These are phyloP conservation scores for Acleris emargana DNA, from an alignment of 2,888 invertebrate species.

Conservation along the genomic window DNA sequence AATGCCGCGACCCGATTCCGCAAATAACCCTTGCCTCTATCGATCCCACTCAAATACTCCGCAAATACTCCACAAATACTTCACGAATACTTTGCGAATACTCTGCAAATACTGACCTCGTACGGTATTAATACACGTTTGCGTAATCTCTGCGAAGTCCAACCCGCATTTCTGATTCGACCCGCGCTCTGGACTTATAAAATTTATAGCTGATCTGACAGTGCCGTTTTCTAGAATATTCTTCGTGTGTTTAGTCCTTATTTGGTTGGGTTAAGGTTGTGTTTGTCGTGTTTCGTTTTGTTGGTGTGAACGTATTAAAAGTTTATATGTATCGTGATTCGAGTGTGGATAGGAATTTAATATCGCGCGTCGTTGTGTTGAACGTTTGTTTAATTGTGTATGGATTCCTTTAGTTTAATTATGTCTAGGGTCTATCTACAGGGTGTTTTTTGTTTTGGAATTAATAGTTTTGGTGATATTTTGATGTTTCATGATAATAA, in stretches of 20 bases:
- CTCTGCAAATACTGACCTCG: conserved; percentile 9
- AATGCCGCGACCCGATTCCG: conserved; percentile 34
- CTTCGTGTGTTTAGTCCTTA: background rate
- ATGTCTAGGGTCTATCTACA: background rate
- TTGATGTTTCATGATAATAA: no score
- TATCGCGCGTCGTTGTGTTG: conserved; percentile 52
- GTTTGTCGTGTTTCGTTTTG: conserved; percentile 5
- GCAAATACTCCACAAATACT: conserved; percentile 7
- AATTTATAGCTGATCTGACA: conserved; percentile 83
- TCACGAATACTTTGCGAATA: conserved; percentile 4
- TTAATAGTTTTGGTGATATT: no score
- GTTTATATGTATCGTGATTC: conserved; percentile 67
- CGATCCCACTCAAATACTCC: conserved; percentile 1
- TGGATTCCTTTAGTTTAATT: conserved; percentile 21
- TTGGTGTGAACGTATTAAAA: conserved; percentile 47
- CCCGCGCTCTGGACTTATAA: conserved; percentile 74
- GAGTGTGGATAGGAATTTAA: conserved; percentile 64
- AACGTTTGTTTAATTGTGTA: conserved; percentile 38
- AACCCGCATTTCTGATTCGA: conserved; percentile 67
- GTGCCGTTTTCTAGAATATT: conserved; percentile 50
- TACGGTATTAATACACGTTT: conserved; percentile 57
- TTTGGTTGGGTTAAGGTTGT: background rate
- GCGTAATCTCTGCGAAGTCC: conserved; percentile 72
- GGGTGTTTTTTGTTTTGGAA: background rate
- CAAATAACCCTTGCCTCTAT: conserved; percentile 35